A percentile compares a stretch with the other conserved stretches of the same genome.
phyloP scores from a whole-genome alignment of 1,140 invertebrate species.

The Papilio dardanus region DNA sequence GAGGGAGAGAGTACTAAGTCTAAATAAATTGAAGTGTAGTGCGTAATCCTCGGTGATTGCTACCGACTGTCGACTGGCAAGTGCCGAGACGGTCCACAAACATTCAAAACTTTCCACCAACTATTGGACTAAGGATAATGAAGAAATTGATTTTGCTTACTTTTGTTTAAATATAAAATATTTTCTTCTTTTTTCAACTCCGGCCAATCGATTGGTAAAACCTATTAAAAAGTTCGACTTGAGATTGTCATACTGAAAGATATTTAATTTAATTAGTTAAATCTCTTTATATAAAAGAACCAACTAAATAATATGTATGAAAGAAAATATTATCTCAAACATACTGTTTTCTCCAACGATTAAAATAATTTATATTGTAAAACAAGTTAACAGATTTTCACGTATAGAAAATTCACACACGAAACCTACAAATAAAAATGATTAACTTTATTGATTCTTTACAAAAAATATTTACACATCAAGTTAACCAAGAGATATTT shows the following conservation, averaged over 20 bases:
- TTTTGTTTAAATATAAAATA: neutral
- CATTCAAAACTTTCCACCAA: constrained; percentile 7
- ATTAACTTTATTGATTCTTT: too few species aligned
- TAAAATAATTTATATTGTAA: too few species aligned
- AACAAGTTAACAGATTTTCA: too few species aligned
- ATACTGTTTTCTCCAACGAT: too few species aligned
- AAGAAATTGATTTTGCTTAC: neutral
- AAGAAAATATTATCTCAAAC: too few species aligned
- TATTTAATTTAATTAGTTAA: too few species aligned
- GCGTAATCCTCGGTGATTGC: neutral
- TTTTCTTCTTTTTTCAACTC: neutral
- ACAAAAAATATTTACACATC: too few species aligned
- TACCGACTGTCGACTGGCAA: neutral
- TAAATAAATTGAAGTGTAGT: neutral
- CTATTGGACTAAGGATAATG: neutral
- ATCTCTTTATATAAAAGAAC: too few species aligned
- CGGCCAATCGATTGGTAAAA: neutral
- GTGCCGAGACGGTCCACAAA: neutral
- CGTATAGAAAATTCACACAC: too few species aligned
- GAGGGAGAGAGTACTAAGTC: neutral
- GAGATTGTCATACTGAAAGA: neutral
- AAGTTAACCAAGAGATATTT: too few species aligned
- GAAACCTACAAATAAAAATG: too few species aligned
- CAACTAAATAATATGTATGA: too few species aligned
- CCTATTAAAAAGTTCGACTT: neutral